Conservation (phyloP, 2,888 invertebrate species). For the Drosophila conformis region DNA sequence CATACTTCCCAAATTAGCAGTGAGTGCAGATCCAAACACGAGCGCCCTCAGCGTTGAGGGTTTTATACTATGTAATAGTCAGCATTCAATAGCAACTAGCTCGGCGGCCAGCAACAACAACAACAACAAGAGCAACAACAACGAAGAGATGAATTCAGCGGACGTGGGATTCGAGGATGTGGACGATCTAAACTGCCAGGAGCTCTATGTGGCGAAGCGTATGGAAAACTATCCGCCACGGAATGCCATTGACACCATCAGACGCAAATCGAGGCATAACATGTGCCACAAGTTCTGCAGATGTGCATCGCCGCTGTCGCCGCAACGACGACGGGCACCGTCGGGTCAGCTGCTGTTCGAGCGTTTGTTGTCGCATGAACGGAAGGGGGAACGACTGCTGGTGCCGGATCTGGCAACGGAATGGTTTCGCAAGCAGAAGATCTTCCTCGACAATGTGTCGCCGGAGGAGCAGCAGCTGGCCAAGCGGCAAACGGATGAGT, state of each 20-base stretch:
- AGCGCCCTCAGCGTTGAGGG: constrained; percentile 24
- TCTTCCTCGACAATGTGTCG: constrained; percentile 47
- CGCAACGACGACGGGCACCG: not conserved
- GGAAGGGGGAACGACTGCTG: constrained; percentile 50
- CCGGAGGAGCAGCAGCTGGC: constrained; percentile 16
- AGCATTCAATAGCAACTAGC: constrained; percentile 12
- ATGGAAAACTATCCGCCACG: constrained; percentile 53
- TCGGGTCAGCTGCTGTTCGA: constrained; percentile 40
- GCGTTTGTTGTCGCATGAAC: constrained; percentile 24
- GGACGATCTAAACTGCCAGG: constrained; percentile 4
- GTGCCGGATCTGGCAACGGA: constrained; percentile 72
- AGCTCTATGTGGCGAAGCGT: constrained; percentile 26
- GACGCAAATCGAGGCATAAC: not conserved
- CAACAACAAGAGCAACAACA: not conserved
- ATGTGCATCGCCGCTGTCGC: not conserved
- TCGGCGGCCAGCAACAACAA: not conserved
- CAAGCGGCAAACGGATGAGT: not conserved
- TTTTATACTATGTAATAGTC: constrained; percentile 32
- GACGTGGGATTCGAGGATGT: not conserved
- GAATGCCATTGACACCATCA: not conserved
- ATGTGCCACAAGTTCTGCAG: constrained; percentile 11
- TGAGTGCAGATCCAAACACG: constrained; percentile 14
- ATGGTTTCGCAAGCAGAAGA: constrained; percentile 72
- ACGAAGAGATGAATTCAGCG: not conserved
- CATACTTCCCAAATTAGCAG: constrained; percentile 36